Base-by-base conservation (phyloP, 2,113 vertebrate genomes). In the Andinoacara biseriatus region DNA sequence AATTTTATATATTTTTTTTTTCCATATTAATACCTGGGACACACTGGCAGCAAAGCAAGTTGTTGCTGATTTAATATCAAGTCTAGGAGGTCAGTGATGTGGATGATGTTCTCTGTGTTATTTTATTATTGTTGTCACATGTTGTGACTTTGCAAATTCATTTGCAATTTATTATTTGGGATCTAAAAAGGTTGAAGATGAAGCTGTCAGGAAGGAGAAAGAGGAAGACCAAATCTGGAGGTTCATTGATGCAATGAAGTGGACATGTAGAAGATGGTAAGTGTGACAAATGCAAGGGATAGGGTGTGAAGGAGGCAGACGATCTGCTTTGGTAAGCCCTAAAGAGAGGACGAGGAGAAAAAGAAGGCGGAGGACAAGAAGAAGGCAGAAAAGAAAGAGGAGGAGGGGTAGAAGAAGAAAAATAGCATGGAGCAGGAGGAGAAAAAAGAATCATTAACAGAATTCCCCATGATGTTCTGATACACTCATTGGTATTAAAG, bases 311-410 rank as follows among this genome's bases (percentile, higher is more conserved):
- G 20, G 11, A 63, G 20, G 20, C 35, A 40, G 20, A 72, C 4
- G 9, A 52, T 52, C 29, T 72, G 24, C 43, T 72, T 24, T 72
- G 26, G 49, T 1, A 3, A 69, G 15, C 49, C 40, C 22, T 69
- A 20, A 52, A 31, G 43, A 11, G 65, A 13, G 65, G 40, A 69
- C 43, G 22, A 29, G 5, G 22, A 67, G 4, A 26, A 46, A 7
- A 33, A 33, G 33, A 7, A 33, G 33, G 31, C n/a, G 24, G 62
- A 65, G 62, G 4, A 65, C 7, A 3, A 15, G 43, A 0, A 0
- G 2, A 2, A 1, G 0, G 24, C 5, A 52, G 24, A 69, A 24
- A 20, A n/a, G 18, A n/a, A 54, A 18, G 17, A 18, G 3, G 18
- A 54, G 52, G 18, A n/a, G 26, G 17, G 10, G 40, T 3, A 5